A percentile compares a stretch with the other conserved stretches of the same genome.
These are phyloP conservation scores for Sesamia nonagrioides DNA, from an alignment of 1,140 invertebrate species.

Conservation along the genomic window DNA sequence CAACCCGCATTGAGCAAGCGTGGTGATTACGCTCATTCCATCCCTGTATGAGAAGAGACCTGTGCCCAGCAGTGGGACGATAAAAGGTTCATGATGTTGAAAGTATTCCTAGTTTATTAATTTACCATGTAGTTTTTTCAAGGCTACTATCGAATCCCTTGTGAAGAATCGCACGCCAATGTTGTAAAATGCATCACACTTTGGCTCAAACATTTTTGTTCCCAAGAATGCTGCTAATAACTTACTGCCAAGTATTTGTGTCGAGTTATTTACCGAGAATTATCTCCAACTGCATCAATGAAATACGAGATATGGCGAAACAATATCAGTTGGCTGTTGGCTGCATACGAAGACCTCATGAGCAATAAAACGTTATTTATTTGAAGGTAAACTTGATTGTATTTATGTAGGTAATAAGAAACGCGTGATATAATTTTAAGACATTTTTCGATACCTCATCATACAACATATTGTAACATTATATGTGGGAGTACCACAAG, in stretches of 20 bases:
- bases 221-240: not conserved
- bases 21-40: no score
- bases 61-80: no score
- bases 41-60: no score
- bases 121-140: not conserved
- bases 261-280: constrained; percentile 29
- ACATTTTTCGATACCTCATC: no score
- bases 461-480: no score
- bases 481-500: no score
- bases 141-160: not conserved
- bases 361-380: constrained; percentile 19
- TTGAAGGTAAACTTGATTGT: not conserved
- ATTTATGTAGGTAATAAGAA: constrained; percentile 9
- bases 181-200: not conserved
- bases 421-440: not conserved
- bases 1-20: no score
- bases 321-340: constrained; percentile 14
- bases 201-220: not conserved
- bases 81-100: no score
- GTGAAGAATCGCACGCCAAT: not conserved
- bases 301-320: constrained; percentile 34
- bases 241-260: constrained; percentile 26
- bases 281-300: constrained; percentile 28
- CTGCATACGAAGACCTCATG: not conserved
- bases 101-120: no score